Conservation (phyloP, 2,888 invertebrate genomes). For the Lepidocyrtoides sp. region DNA sequence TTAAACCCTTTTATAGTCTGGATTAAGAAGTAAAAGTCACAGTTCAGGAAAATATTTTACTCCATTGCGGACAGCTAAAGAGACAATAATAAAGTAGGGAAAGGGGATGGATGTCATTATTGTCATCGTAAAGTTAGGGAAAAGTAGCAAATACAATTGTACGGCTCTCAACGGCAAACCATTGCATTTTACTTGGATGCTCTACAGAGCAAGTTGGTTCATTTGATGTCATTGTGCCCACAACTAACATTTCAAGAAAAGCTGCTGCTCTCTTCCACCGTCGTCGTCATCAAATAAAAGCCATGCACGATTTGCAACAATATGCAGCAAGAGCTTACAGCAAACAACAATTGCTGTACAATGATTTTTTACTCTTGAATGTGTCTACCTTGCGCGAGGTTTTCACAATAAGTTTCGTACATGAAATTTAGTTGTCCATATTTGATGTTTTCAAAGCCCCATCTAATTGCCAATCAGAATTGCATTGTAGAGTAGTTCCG, state of each 20-base stretch:
- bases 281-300: no score
- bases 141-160: constrained; percentile 68
- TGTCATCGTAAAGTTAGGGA: constrained; percentile 81
- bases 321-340: no score
- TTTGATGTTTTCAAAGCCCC: no score
- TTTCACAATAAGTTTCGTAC: no score
- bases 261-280: no score
- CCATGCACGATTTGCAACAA: no score
- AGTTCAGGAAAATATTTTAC: constrained; percentile 81
- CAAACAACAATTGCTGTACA: no score
- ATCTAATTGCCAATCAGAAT: no score
- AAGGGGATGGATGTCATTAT: constrained; percentile 79
- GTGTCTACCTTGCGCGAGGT: no score
- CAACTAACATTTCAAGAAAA: neutral
- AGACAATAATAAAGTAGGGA: constrained; percentile 78
- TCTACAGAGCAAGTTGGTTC: neutral
- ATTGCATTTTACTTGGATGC: neutral
- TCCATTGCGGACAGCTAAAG: constrained; percentile 76
- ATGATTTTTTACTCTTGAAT: no score
- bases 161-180: constrained; percentile 14
- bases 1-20: constrained; percentile 59
- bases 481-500: no score
- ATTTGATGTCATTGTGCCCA: constrained; percentile 12
- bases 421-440: no score
- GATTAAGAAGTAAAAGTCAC: constrained; percentile 83